A percentile compares a stretch with the other conserved stretches of the same genome.
These are phyloP conservation scores for Mermis nigrescens DNA, from an alignment of 2,888 invertebrate genomes.

Conservation along the genomic window DNA sequence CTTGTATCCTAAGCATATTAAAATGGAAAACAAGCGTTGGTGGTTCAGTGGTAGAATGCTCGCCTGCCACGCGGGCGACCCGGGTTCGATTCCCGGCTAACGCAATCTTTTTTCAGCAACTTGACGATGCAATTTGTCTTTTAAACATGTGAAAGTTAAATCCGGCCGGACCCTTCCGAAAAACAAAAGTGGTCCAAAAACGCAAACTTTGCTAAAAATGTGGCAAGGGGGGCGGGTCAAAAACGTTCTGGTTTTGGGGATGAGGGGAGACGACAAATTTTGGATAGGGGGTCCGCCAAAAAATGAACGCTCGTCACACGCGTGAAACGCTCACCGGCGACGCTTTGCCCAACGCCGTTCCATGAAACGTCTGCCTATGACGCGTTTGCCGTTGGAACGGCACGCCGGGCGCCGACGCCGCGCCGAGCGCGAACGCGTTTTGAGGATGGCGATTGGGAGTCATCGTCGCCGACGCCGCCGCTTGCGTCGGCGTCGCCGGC, in stretches of 20 bases:
- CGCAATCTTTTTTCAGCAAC: constrained; percentile 9
- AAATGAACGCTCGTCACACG: too few species aligned
- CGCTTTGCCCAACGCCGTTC: constrained; percentile 14
- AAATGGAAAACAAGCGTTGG: constrained; percentile 6
- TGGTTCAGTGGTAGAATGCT: constrained; percentile 18
- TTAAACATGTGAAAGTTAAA: too few species aligned
- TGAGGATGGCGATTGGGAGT: background rate
- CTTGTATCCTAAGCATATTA: too few species aligned
- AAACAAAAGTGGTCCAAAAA: too few species aligned
- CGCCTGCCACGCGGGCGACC: constrained; percentile 17
- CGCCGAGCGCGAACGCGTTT: background rate
- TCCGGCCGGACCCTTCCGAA: too few species aligned
- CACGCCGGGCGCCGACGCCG: constrained; percentile 7
- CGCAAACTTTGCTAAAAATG: too few species aligned
- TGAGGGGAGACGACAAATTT: too few species aligned
- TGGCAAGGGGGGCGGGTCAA: too few species aligned
- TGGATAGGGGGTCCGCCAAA: background rate
- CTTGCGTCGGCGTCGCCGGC: constrained; percentile 14
- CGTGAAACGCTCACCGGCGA: constrained; percentile 3
- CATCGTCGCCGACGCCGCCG: constrained; percentile 11
- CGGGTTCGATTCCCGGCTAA: constrained; percentile 17
- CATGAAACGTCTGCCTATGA: constrained; percentile 32
- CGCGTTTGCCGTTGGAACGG: constrained; percentile 26
- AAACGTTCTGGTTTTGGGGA: too few species aligned
- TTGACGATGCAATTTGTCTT: too few species aligned